Evolutionary conservation across 2,888 invertebrate species (phyloP), one percentile per base, ranked within the genome.

Genomic region (Drosophila histrio): DNA sequence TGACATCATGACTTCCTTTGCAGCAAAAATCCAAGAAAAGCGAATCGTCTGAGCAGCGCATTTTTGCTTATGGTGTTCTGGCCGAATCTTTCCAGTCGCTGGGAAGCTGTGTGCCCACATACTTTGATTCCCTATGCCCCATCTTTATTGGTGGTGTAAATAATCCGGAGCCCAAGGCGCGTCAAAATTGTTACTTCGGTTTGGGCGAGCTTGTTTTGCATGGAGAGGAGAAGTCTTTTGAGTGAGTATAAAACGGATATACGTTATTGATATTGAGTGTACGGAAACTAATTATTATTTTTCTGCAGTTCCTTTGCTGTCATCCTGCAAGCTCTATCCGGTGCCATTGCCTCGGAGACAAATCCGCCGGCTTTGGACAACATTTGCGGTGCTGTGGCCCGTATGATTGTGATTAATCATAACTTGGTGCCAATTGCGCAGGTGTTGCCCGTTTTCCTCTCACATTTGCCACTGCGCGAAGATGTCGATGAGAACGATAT

Each of bases 151-250:
- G 91, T 50, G 93, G 94, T 46, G 92, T 94, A 1, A 92, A 92
- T 53, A 96, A 96, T 90, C 89, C 93, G 0, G 94, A 94, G 77
- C 94, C 94, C 47, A 95, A 95, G 90, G 95, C 96, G 1, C 93
- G 96, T 53, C 96, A 96, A 87, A 96, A 96, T 91, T 93, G 95
- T 0, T 94, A 95, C 44, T 96, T 93, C 90, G 96, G 95, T 15
- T 91, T 96, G 46, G 96, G 96, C 2, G 95, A 96, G 88, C 92
- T 96, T 83, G 94, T 94, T 39, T 91, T 94, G 11, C 93, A 95
- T 90, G 94, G 95, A 49, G 94, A 94, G 89, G 94, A 94, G 44
- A 92, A 93, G 63, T 91, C 94, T 63, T 94, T 92, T 84, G 91
- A 92, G 94, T 95, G 93, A 93, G 93, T 92, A 91, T 0, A 3